A percentile compares a stretch with the other conserved stretches of the same genome.
Evolutionary conservation across 2,113 vertebrate species (phyloP).

Genomic region (Protobothrops flavoviridis): DNA sequence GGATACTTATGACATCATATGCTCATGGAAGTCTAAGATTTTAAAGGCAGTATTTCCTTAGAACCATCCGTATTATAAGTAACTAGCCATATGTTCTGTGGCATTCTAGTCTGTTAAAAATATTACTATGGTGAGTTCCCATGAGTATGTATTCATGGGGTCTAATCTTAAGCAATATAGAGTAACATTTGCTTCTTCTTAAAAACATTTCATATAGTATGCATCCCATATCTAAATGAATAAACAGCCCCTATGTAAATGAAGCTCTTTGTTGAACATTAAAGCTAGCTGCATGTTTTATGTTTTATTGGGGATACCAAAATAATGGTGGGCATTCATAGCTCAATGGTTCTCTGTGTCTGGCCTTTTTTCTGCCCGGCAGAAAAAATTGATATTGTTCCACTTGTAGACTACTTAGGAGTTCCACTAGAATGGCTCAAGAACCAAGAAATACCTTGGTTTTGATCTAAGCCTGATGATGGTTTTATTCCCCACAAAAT

Average conservation of each 20-base stretch:
- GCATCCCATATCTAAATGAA: not conserved
- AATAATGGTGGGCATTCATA: not conserved
- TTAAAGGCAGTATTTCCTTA: not conserved
- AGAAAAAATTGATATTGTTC: not conserved
- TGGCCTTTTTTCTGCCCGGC: not conserved
- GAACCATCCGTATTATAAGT: not conserved
- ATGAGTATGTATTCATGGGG: not conserved
- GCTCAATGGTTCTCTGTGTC: not conserved
- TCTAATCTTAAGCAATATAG: not conserved
- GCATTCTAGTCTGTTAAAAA: not conserved
- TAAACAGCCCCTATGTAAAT: not conserved
- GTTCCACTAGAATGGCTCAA: not conserved
- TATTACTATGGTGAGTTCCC: not conserved
- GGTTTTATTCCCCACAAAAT: not conserved
- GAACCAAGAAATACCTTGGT: not conserved
- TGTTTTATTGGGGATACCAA: not conserved
- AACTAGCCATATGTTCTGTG: not conserved
- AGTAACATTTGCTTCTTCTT: not conserved
- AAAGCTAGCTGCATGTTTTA: not conserved
- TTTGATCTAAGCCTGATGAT: not conserved
- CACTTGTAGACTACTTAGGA: not conserved
- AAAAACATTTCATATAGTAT: not conserved
- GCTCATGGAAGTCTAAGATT: not conserved
- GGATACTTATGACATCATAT: not conserved
- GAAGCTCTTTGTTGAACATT: not conserved